Base-by-base conservation (phyloP, 1,140 invertebrate species). In the Euwallacea fornicatus region DNA sequence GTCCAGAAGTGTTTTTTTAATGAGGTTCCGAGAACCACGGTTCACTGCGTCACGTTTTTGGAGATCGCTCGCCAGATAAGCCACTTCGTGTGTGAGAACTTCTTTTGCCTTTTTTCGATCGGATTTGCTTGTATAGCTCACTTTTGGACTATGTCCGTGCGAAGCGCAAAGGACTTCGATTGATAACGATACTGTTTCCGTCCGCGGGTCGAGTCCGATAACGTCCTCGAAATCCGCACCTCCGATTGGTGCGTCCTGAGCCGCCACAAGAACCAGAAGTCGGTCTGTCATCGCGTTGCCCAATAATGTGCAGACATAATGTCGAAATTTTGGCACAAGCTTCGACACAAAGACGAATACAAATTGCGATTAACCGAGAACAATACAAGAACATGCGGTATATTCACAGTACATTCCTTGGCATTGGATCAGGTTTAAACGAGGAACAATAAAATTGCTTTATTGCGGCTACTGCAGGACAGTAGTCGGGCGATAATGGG, bases 1-100 rank as follows among this genome's bases (percentile, higher is more conserved):
- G 42, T 55, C 55, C 64, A 41, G 64, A 56, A 66, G 64, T 66
- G 50, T 66, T 66, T 50, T 54, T 66, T 66, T 66, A 66, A 66
- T 66, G 53, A 66, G 64, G 64, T 66, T 66, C 64, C 55, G 41
- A 58, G 47, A 55, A 66, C 64, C 53, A 55, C 41, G 64, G 64
- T 63, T 33, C 43, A 63, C 44, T 11, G 61, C 61, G 61, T 47
- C 61, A 63, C 61, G 61, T 46, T 63, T 63, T 63, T 46, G 42
- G 44, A 63, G 59, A 61, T 61, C 33, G 59, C 59, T 16, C 54
- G 9, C 58, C 9, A 60, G 58, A 60, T 60, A 42, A 7, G 58
- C 10, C 46, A 15, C 10, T 15, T 13, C 21, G 21, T 33, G 44
- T 47, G 61, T 47, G 61, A 63, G 61, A 63, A 16, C 44, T 47